Percentiles rank a stretch among this genome's conserved stretches.
phyloP scores from a whole-genome alignment of 2,113 vertebrate genomes.

The Galeopterus variegatus region DNA sequence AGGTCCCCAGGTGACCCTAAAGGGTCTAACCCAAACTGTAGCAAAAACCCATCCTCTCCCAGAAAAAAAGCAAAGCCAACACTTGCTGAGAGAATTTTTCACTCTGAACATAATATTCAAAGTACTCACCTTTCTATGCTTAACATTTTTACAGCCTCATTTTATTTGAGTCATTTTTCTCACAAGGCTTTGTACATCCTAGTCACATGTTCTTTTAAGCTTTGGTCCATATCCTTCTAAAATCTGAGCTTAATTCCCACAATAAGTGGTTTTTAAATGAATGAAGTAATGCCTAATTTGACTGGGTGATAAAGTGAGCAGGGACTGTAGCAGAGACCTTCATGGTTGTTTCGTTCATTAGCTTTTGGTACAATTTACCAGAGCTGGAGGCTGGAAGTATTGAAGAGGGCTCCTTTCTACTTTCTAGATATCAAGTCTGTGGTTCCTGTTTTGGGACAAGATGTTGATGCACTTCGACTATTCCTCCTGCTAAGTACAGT shows the following conservation, averaged over 20 bases:
- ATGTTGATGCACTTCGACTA: neutral
- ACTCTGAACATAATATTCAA: neutral
- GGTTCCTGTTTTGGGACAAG: neutral
- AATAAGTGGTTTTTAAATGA: neutral
- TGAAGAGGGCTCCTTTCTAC: neutral
- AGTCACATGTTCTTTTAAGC: neutral
- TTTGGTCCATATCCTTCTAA: constrained; percentile 3
- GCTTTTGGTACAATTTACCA: neutral
- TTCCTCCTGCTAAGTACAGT: neutral
- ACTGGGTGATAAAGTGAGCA: neutral
- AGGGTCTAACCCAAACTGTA: neutral
- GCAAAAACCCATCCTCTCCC: neutral
- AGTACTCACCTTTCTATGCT: neutral
- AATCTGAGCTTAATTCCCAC: constrained; percentile 16
- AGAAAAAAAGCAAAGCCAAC: neutral
- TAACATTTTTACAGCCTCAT: neutral
- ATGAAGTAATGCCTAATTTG: neutral
- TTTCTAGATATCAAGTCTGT: neutral
- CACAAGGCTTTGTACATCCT: neutral
- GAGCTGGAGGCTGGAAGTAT: neutral
- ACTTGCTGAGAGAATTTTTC: neutral
- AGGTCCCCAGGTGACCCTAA: neutral
- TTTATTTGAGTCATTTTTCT: constrained; percentile 35
- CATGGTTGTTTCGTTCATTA: neutral
- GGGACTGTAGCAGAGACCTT: neutral